These are phyloP conservation scores for Tenualosa ilisha DNA, from an alignment of 2,797 vertebrate genomes.

Conservation along the genomic window DNA sequence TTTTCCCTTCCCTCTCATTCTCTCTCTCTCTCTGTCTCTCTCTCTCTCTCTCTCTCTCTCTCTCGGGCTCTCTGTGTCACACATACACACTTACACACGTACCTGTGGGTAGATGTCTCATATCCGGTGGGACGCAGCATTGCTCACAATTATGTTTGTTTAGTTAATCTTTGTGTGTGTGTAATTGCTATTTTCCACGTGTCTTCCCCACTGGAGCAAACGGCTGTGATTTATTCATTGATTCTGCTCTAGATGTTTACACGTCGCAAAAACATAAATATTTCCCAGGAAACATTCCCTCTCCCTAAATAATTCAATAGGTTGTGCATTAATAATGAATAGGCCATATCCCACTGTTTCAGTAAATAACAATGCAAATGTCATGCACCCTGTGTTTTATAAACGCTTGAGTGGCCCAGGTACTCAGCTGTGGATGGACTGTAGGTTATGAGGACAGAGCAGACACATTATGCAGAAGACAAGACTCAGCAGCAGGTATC, in stretches of 20 bases:
- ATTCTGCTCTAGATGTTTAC: slow-evolving; percentile 57
- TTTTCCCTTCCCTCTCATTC: not conserved
- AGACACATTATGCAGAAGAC: not conserved
- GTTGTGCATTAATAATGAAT: slow-evolving; percentile 68
- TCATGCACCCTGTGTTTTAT: slow-evolving; percentile 56
- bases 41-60: not conserved
- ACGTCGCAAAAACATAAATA: slow-evolving; percentile 54
- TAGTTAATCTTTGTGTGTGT: slow-evolving; percentile 42
- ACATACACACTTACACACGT: not conserved
- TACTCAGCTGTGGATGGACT: slow-evolving; percentile 1
- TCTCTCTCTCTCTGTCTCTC: not conserved
- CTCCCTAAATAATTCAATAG: slow-evolving; percentile 67
- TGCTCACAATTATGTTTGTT: slow-evolving; percentile 48
- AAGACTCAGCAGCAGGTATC: too few species aligned
- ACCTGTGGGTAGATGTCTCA: slow-evolving; percentile 34
- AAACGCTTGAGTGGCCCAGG: slow-evolving; percentile 52
- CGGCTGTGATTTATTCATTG: slow-evolving; percentile 63
- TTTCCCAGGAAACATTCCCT: slow-evolving; percentile 51
- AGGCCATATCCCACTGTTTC: slow-evolving; percentile 50
- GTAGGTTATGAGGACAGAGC: not conserved
- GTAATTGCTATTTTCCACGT: slow-evolving; percentile 48
- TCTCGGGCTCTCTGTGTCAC: not conserved
- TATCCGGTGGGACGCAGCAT: slow-evolving; percentile 40
- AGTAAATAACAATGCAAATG: slow-evolving; percentile 71
- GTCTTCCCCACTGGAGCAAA: slow-evolving; percentile 46